These are phyloP conservation scores for Tauraco erythrolophus DNA, from an alignment of 2,113 vertebrate genomes.

Conservation along the genomic window DNA sequence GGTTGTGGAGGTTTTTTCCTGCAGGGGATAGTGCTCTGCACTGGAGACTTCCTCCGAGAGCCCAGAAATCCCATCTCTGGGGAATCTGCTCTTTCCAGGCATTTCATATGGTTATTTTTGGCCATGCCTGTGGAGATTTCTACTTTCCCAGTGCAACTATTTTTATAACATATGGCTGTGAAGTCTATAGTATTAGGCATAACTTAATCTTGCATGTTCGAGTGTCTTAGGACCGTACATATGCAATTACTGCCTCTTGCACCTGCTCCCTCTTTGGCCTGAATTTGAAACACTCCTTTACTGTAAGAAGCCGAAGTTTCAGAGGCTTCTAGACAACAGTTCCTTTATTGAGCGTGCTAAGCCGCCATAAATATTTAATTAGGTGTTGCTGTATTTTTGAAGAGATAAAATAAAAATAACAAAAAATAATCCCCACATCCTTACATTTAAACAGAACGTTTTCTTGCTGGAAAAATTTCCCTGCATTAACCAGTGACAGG, in stretches of 20 bases:
- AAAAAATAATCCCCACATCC: neutral
- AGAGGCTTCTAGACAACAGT: conserved; percentile 6
- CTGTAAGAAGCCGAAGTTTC: neutral
- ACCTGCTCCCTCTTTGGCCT: neutral
- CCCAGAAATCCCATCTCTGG: conserved; percentile 15
- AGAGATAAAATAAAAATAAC: neutral
- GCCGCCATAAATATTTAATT: conserved; percentile 33
- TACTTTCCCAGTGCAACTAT: conserved; percentile 23
- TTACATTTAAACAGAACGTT: neutral
- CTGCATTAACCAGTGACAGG: neutral
- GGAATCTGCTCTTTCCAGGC: conserved; percentile 50
- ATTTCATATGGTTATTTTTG: conserved; percentile 55
- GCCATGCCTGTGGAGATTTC: conserved; percentile 33
- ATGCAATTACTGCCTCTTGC: neutral
- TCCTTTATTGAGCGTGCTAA: conserved; percentile 28
- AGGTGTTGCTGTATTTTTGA: conserved; percentile 23
- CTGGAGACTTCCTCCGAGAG: neutral
- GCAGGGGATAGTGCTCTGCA: neutral
- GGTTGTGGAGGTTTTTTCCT: neutral
- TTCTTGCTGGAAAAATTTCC: neutral
- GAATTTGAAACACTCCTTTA: neutral
- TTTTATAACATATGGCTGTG: conserved; percentile 29
- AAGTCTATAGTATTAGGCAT: conserved; percentile 4
- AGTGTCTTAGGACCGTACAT: neutral
- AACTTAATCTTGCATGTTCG: neutral